Percentiles rank a stretch among this genome's conserved stretches.
These are phyloP conservation scores for Coregonus clupeaformis DNA, from an alignment of 2,113 vertebrate genomes.

Conservation along the genomic window DNA sequence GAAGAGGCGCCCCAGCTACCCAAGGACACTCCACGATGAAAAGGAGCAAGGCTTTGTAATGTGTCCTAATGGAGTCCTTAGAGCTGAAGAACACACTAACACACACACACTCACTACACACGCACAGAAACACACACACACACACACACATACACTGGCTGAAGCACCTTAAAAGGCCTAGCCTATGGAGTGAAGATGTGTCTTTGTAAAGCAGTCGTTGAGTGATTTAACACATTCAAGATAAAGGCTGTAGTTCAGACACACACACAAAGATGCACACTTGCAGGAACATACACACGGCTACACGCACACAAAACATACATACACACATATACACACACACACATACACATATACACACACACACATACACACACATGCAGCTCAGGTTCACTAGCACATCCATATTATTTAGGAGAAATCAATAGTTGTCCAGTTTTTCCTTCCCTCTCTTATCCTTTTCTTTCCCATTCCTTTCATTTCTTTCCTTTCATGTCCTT, in stretches of 20 bases:
- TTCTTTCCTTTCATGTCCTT: too few species aligned
- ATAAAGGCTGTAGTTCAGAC: neutral
- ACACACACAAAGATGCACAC: neutral
- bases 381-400: neutral
- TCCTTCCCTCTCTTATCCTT: neutral
- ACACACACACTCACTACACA: neutral
- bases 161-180: too few species aligned
- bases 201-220: too few species aligned
- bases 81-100: conserved; percentile 57
- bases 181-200: too few species aligned
- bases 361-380: neutral
- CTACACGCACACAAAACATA: too few species aligned
- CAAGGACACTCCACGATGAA: conserved; percentile 49
- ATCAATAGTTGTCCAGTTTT: conserved; percentile 2
- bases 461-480: too few species aligned
- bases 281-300: too few species aligned
- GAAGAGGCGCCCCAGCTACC: conserved; percentile 39
- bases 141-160: too few species aligned
- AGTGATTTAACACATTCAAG: too few species aligned
- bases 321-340: neutral
- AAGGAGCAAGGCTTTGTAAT: conserved; percentile 56
- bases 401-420: neutral
- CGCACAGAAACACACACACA: too few species aligned
- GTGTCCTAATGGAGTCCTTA: conserved; percentile 61
- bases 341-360: neutral